Evolutionary conservation across 2,113 vertebrate genomes (phyloP).

Genomic region (Calyptommatus sinebrachiatus): DNA sequence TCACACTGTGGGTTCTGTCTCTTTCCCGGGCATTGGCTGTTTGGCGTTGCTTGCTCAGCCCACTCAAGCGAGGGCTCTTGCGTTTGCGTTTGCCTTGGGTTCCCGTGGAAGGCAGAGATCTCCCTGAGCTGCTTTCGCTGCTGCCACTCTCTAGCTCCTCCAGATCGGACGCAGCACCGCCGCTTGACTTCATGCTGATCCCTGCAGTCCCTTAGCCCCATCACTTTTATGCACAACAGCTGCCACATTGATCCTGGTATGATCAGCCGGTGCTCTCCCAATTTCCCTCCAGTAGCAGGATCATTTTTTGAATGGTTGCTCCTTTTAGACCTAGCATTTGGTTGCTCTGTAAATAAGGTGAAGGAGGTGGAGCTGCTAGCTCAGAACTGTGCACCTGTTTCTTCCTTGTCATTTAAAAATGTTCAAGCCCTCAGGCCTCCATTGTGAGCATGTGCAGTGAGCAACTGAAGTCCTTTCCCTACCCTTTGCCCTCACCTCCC

Average conservation of each 20-base stretch:
- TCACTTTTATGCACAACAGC: conserved; percentile 64
- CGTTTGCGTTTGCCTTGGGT: conserved; percentile 43
- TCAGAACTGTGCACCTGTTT: conserved; percentile 67
- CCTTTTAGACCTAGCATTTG: conserved; percentile 73
- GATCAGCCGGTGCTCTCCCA: conserved; percentile 55
- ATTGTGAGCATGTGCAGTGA: conserved; percentile 5
- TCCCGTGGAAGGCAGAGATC: conserved; percentile 32
- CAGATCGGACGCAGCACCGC: conserved; percentile 59
- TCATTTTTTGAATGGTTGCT: conserved; percentile 77
- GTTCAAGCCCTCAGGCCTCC: neutral
- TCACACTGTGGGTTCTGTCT: conserved; percentile 87
- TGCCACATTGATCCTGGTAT: conserved; percentile 41
- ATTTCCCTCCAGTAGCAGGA: conserved; percentile 65
- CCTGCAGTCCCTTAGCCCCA: conserved; percentile 51
- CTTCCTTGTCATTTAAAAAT: conserved; percentile 48
- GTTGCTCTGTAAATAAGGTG: conserved; percentile 62
- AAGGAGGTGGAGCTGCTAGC: conserved; percentile 73
- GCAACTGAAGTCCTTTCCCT: neutral
- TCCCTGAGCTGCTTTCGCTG: conserved; percentile 55
- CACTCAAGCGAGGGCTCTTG: conserved; percentile 51
- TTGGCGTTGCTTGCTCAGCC: conserved; percentile 77
- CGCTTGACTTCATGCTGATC: conserved; percentile 52
- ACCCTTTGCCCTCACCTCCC: neutral
- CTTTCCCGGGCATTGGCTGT: conserved; percentile 89
- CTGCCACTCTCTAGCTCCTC: conserved; percentile 72